phyloP scores from a whole-genome alignment of 1,140 invertebrate species.

The Drosophila ironensis region DNA sequence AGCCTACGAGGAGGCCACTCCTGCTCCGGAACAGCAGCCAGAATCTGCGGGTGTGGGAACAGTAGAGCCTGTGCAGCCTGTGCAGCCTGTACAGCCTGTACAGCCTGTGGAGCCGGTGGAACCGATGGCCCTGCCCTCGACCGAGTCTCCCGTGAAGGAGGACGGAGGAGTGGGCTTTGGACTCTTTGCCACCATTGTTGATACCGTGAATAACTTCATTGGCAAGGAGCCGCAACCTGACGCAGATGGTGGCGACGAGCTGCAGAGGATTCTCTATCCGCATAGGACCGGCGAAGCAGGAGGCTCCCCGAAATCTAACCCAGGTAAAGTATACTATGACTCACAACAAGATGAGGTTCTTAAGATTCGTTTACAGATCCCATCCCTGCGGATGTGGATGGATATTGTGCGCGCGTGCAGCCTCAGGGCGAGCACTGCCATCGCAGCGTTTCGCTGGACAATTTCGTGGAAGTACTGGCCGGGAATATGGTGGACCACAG shows the following conservation, averaged over 20 bases:
- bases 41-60: slow-evolving; percentile 8
- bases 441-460: slow-evolving; percentile 56
- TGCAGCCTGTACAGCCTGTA: too few relatives aligned
- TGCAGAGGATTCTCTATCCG: slow-evolving; percentile 59
- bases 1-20: slow-evolving; percentile 40
- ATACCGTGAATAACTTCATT: slow-evolving; percentile 72
- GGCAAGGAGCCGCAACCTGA: slow-evolving; percentile 34
- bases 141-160: slow-evolving; percentile 34
- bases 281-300: not conserved
- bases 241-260: slow-evolving; percentile 35
- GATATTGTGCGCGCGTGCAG: slow-evolving; percentile 39
- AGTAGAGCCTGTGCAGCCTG: not conserved
- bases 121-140: slow-evolving; percentile 32
- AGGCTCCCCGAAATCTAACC: not conserved
- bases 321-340: too few relatives aligned
- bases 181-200: slow-evolving; percentile 71
- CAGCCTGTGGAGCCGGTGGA: too few relatives aligned
- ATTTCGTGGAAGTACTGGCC: slow-evolving; percentile 52
- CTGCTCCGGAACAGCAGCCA: slow-evolving; percentile 9
- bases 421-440: slow-evolving; percentile 18
- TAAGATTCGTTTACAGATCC: not conserved
- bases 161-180: slow-evolving; percentile 31
- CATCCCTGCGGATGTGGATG: slow-evolving; percentile 4
- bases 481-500: slow-evolving; percentile 65
- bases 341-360: not conserved